Evolutionary conservation across 1,140 invertebrate genomes (phyloP), one percentile per base, ranked within the genome.

Genomic region (Condylostylus longicornis): DNA sequence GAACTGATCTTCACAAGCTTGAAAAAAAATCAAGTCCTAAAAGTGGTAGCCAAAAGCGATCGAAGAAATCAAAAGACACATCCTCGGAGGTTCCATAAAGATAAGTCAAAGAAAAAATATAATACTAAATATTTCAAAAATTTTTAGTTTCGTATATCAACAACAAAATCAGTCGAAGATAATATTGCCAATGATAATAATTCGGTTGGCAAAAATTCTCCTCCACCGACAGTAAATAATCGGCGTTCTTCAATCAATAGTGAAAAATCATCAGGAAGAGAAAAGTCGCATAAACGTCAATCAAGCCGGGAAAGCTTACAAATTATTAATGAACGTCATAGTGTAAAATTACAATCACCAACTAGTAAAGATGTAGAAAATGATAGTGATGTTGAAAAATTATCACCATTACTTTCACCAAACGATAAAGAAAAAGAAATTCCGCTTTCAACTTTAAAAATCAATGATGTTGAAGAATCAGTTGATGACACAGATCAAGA

Each of bases 351-450:
- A 21, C 43, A 41, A 20, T 40, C 41, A 20, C 25, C 30, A 2
- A 20, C 14, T 15, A 15, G 3, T 3, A 54, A 68, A 42, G 66
- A 65, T 23, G 64, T 70, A 35, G 79, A 81, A 53, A 77, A 79
- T 46, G 81, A 84, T 48, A 84, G 80, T 47, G 82, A 85, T 56
- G 76, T 75, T 18, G 81, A 85, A 54, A 75, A 82, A 48, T 56
- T 83, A 15, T 84, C 81, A 21, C 81, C 81, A 5, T 56, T 84
- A 4, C 63, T 84, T 5, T 72, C 75, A 25, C 66, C 68, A 3
- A 55, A 62, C 31, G 70, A 66, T 9, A 43, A 17, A 32, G 42
- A 40, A 28, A 35, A 52, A 45, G 41, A 51, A 38, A 33, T 18
- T 28, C 33, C 44, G 9, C 17, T 41, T 21, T 42, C 58, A 18